phyloP scores from a whole-genome alignment of 2,113 vertebrate genomes.

The Antigone vipio region DNA sequence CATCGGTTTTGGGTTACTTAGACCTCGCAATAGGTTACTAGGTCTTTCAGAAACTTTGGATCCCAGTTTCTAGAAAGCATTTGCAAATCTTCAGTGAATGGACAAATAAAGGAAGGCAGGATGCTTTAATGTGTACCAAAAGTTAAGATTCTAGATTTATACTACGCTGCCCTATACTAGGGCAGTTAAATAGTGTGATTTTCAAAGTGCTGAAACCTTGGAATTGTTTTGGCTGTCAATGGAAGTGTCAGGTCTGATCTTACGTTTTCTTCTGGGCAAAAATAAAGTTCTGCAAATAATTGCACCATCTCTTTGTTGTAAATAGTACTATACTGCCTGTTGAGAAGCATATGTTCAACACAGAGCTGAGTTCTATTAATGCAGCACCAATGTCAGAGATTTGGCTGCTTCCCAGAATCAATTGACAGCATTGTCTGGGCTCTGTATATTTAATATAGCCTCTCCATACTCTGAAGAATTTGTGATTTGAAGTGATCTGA shows the following conservation, averaged over 20 bases:
- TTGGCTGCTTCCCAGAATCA: slow-evolving; percentile 49
- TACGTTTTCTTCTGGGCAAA: neutral
- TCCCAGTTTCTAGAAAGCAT: neutral
- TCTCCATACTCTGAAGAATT: neutral
- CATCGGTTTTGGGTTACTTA: neutral
- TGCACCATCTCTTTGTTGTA: neutral
- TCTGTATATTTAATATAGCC: neutral
- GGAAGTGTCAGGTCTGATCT: neutral
- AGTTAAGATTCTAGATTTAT: neutral
- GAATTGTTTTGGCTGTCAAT: neutral
- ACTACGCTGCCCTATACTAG: neutral
- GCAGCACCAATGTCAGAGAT: slow-evolving; percentile 6
- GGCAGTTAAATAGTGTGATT: neutral
- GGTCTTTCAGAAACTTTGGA: neutral
- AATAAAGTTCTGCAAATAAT: neutral
- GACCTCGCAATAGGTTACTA: neutral
- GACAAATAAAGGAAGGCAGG: neutral
- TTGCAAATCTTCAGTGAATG: neutral
- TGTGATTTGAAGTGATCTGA: slow-evolving; percentile 16
- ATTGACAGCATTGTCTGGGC: slow-evolving; percentile 23
- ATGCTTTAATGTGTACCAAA: neutral
- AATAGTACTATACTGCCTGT: slow-evolving; percentile 23
- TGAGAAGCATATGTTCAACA: slow-evolving; percentile 48
- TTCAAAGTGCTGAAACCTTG: neutral
- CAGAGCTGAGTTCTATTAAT: slow-evolving; percentile 9